Conservation (phyloP, 2,888 invertebrate species). For the Hypomecis atomaria region DNA sequence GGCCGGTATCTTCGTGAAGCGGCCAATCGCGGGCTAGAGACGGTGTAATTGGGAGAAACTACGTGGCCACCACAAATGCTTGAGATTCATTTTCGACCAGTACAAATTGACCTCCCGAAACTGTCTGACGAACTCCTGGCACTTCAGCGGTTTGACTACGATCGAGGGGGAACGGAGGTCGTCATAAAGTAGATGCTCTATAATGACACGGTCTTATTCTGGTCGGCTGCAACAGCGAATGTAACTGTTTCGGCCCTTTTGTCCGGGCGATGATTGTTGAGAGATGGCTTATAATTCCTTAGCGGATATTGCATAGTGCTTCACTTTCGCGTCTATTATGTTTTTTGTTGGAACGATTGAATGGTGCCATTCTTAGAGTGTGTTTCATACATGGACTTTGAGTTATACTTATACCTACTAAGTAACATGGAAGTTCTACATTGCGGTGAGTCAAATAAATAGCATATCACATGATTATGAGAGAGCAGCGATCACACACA, state of each 20-base stretch:
- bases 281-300: slow-evolving; percentile 66
- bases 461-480: no score
- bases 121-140: slow-evolving; percentile 48
- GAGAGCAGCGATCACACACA: no score
- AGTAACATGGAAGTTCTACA: no score
- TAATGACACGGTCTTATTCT: slow-evolving; percentile 71
- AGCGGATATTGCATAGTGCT: slow-evolving; percentile 53
- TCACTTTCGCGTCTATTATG: slow-evolving; percentile 61
- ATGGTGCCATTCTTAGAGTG: slow-evolving; percentile 16
- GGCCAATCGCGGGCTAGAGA: slow-evolving; percentile 79
- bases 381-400: neutral
- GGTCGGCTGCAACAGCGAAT: slow-evolving; percentile 64
- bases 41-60: slow-evolving; percentile 83
- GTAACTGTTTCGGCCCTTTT: slow-evolving; percentile 78
- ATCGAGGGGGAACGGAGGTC: slow-evolving; percentile 57
- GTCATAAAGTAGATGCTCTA: slow-evolving; percentile 57
- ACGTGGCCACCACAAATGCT: slow-evolving; percentile 77
- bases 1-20: slow-evolving; percentile 77
- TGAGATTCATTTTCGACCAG: slow-evolving; percentile 70
- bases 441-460: no score
- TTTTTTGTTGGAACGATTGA: slow-evolving; percentile 42
- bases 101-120: slow-evolving; percentile 61
- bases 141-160: slow-evolving; percentile 34
- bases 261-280: slow-evolving; percentile 70
- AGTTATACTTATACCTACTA: no score